These are phyloP conservation scores for Leguminivora glycinivorella DNA, from an alignment of 1,140 invertebrate species.

Conservation along the genomic window DNA sequence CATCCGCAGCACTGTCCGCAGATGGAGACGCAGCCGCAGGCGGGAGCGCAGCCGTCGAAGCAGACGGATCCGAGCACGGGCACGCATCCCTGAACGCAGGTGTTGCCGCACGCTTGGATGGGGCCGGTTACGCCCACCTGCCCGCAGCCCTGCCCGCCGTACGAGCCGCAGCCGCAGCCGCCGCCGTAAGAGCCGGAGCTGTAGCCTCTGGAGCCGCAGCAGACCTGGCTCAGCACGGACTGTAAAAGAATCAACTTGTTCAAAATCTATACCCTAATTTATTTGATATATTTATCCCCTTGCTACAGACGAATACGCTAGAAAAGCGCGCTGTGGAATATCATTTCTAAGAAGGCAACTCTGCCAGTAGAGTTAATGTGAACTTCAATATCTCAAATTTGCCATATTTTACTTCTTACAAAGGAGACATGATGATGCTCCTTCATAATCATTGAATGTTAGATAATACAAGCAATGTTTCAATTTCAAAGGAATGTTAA, in stretches of 20 bases:
- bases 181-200: conserved; percentile 21
- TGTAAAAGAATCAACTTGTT: not conserved
- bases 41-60: conserved; percentile 46
- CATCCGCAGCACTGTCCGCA: conserved; percentile 45
- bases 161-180: conserved; percentile 31
- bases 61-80: conserved; percentile 48
- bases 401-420: no score
- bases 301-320: no score
- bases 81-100: conserved; percentile 45
- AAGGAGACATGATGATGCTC: no score
- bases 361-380: no score
- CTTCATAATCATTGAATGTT: no score
- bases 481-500: no score
- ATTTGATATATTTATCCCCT: no score
- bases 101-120: conserved; percentile 47
- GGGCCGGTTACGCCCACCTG: conserved; percentile 46
- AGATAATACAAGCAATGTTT: no score
- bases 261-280: no score
- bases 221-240: conserved; percentile 5
- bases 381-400: no score
- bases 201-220: not conserved
- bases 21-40: conserved; percentile 51
- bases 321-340: no score
- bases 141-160: conserved; percentile 49
- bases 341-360: no score